These are phyloP conservation scores for Antedon bifida DNA, from an alignment of 35 echinoderm and acorn worm genomes.

Conservation along the genomic window DNA sequence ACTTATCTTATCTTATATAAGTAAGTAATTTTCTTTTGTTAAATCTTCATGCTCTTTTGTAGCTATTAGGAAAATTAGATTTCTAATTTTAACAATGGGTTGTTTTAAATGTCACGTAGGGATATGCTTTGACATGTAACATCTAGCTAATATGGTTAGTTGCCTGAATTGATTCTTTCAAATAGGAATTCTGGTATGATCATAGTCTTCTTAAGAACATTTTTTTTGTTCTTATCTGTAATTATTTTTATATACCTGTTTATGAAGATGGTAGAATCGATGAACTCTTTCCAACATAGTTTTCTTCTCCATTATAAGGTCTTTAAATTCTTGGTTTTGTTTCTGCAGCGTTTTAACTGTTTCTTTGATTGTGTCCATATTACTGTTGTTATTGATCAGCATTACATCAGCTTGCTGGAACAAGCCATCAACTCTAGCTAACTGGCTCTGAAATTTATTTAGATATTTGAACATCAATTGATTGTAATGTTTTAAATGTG, in stretches of 20 bases:
- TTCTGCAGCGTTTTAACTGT: not conserved
- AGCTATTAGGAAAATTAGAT: no score
- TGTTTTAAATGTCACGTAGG: no score
- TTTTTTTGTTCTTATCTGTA: no score
- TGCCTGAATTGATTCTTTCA: no score
- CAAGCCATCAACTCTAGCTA: not conserved
- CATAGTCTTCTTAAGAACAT: no score
- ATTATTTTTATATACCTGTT: no score
- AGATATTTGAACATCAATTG: no score
- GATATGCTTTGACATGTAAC: no score
- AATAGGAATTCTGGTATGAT: no score
- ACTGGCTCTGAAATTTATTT: not conserved
- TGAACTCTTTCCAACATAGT: not conserved
- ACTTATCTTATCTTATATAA: constrained; percentile 1
- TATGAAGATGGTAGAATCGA: not conserved
- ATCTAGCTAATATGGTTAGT: no score
- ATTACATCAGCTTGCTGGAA: constrained; percentile 10
- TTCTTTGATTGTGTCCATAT: not conserved
- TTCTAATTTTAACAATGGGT: no score
- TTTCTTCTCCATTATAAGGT: not conserved
- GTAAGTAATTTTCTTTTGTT: no score
- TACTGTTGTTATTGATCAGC: not conserved
- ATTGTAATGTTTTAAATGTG: not conserved
- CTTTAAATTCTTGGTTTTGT: not conserved
- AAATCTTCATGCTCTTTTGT: not conserved